Evolutionary conservation across 1,140 invertebrate genomes (phyloP).

Genomic region (Steinernema khuongi): DNA sequence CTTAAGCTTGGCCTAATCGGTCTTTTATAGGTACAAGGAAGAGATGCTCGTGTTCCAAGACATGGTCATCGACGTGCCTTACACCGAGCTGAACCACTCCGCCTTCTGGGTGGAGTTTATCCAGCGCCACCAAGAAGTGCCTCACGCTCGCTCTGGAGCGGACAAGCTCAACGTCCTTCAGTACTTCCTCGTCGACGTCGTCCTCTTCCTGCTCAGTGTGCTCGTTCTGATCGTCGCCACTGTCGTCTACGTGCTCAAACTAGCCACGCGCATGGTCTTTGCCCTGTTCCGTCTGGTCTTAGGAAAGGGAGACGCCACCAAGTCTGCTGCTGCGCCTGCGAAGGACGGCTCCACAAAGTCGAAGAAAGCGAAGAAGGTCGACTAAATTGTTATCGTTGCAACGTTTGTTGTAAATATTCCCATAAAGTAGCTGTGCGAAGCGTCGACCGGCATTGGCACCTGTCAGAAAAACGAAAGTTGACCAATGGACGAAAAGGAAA

Average conservation of each 20-base stretch:
- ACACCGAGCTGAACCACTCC: slow-evolving; percentile 57
- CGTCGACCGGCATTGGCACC: too few relatives aligned
- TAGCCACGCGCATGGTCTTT: slow-evolving; percentile 34
- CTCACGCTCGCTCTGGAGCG: slow-evolving; percentile 55
- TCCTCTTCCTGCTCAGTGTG: slow-evolving; percentile 46
- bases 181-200: slow-evolving; percentile 56
- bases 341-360: not conserved
- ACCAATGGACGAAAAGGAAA: too few relatives aligned
- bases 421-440: not conserved
- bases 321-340: slow-evolving; percentile 1
- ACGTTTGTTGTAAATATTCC: slow-evolving; percentile 11
- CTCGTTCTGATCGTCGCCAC: slow-evolving; percentile 32
- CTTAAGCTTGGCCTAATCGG: slow-evolving; percentile 2
- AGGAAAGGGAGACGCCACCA: not conserved
- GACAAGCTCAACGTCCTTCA: slow-evolving; percentile 53
- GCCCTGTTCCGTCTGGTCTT: slow-evolving; percentile 16
- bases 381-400: slow-evolving; percentile 13
- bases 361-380: slow-evolving; percentile 14
- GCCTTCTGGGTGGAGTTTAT: slow-evolving; percentile 59
- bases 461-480: too few relatives aligned
- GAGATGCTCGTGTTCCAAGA: slow-evolving; percentile 58
- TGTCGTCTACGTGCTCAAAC: slow-evolving; percentile 38
- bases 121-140: slow-evolving; percentile 56
- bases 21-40: slow-evolving; percentile 43
- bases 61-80: slow-evolving; percentile 57